A percentile compares a stretch with the other conserved stretches of the same genome.
Evolutionary conservation across 2,797 vertebrate genomes (phyloP).

Genomic region (Poecilia picta): DNA sequence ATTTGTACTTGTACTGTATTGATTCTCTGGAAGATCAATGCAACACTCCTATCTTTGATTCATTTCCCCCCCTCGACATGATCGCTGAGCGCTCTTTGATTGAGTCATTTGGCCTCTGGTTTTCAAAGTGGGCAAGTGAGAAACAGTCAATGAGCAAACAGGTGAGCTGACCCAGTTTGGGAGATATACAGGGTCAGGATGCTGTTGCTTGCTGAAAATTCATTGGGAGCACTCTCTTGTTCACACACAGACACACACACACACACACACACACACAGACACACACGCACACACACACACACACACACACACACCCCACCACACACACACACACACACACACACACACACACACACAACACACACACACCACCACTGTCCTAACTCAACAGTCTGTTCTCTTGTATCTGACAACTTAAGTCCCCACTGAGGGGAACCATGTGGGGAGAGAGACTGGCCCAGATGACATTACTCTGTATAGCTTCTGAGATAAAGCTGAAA

Average conservation of each 20-base stretch:
- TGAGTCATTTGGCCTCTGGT: constrained; percentile 68
- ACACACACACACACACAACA: constrained; percentile 10
- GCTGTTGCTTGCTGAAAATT: constrained; percentile 55
- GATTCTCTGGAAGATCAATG: constrained; percentile 70
- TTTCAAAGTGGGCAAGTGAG: constrained; percentile 63
- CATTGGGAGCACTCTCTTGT: neutral
- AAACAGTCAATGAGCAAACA: constrained; percentile 67
- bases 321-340: constrained; percentile 10
- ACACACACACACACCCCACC: constrained; percentile 12
- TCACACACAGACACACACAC: constrained; percentile 9
- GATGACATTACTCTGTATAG: constrained; percentile 60
- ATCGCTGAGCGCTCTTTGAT: constrained; percentile 66
- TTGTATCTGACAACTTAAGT: constrained; percentile 57
- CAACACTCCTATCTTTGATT: constrained; percentile 74
- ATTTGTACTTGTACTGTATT: constrained; percentile 51
- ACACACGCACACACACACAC: neutral
- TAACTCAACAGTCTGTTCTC: constrained; percentile 58
- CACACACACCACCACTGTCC: constrained; percentile 21
- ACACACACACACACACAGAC: neutral
- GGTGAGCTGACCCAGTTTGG: constrained; percentile 73
- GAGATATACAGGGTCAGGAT: constrained; percentile 31
- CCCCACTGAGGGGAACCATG: constrained; percentile 44
- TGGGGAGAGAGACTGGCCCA: constrained; percentile 58
- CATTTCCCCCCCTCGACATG: constrained; percentile 62
- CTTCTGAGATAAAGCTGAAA: constrained; percentile 45